Evolutionary conservation across 2,797 vertebrate species (phyloP).

Genomic region (Lagocephalus sceleratus): DNA sequence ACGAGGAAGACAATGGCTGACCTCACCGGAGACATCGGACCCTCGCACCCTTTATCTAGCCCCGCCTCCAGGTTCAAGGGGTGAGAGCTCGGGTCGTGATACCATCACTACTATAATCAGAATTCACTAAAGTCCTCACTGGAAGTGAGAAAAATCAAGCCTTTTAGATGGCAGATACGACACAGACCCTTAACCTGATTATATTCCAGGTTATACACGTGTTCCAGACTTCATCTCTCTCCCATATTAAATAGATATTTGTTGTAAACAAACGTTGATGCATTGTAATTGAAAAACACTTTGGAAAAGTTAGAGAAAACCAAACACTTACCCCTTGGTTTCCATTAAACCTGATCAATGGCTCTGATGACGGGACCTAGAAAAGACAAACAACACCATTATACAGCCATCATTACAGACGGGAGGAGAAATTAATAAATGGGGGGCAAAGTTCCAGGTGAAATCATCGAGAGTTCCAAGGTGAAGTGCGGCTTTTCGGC

Average conservation of each 20-base stretch:
- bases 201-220: no score
- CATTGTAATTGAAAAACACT: background rate
- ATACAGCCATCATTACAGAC: background rate
- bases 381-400: conserved; percentile 39
- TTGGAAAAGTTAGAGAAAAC: background rate
- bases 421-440: background rate
- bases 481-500: no score
- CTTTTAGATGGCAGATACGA: no score
- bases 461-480: no score
- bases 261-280: background rate
- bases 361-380: conserved; percentile 71
- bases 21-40: conserved; percentile 19
- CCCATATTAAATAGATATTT: no score
- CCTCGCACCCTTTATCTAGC: conserved; percentile 20
- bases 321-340: conserved; percentile 80
- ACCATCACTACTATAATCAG: background rate
- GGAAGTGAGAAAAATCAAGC: no score
- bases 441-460: conserved; percentile 1
- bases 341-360: conserved; percentile 80
- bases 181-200: no score
- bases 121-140: no score
- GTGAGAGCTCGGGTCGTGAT: background rate
- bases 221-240: no score
- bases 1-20: conserved; percentile 47
- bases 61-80: conserved; percentile 13